phyloP scores from a whole-genome alignment of 2,888 invertebrate genomes.

The Drymonia ruficornis region DNA sequence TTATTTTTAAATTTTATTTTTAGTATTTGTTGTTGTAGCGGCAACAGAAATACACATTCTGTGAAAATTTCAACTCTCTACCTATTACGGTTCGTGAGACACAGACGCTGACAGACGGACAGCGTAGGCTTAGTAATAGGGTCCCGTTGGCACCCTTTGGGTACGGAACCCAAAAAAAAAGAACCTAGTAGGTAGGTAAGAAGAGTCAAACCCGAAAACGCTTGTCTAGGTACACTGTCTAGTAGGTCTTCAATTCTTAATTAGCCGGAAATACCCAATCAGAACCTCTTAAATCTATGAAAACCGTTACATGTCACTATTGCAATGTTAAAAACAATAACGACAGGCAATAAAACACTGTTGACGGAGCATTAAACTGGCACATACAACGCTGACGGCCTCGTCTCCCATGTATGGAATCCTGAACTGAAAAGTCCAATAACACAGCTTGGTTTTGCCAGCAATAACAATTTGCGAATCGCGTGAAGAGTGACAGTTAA shows the following conservation, averaged over 20 bases:
- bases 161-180: too few species aligned
- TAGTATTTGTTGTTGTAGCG: too few species aligned
- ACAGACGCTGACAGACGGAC: too few species aligned
- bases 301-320: constrained; percentile 34
- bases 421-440: constrained; percentile 24
- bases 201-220: too few species aligned
- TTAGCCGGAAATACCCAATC: background rate
- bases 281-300: constrained; percentile 2
- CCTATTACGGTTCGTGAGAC: too few species aligned
- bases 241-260: background rate
- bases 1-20: too few species aligned
- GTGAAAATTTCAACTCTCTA: too few species aligned
- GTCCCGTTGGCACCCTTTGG: too few species aligned
- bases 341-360: constrained; percentile 23
- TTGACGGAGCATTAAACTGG: constrained; percentile 3
- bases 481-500: background rate
- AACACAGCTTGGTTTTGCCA: background rate
- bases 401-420: constrained; percentile 25
- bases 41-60: too few species aligned
- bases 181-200: too few species aligned
- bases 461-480: constrained; percentile 25
- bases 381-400: constrained; percentile 8
- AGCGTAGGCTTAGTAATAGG: too few species aligned
- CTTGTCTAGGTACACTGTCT: too few species aligned
- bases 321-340: constrained; percentile 27